Evolutionary conservation across 2,888 invertebrate genomes (phyloP).

Genomic region (Cephus rjabovi): DNA sequence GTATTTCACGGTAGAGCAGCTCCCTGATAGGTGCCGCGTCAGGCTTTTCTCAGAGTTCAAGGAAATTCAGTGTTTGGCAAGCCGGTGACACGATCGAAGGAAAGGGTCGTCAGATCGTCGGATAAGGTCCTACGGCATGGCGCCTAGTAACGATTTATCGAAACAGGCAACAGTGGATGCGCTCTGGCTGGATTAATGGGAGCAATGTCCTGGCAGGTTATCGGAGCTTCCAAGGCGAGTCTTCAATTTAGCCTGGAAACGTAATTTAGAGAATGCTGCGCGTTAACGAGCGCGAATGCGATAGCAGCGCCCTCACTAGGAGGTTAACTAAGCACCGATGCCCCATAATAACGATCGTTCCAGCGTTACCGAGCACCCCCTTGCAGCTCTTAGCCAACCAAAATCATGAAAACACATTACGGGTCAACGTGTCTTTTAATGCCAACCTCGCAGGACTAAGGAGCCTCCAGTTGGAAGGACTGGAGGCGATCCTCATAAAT

Average conservation of each 20-base stretch:
- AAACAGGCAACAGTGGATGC: no score
- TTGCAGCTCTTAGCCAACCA: not conserved
- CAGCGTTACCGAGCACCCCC: not conserved
- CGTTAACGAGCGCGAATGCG: conserved; percentile 7
- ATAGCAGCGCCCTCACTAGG: not conserved
- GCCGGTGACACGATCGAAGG: conserved; percentile 6
- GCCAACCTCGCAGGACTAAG: no score
- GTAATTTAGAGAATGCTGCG: not conserved
- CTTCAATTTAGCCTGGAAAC: not conserved
- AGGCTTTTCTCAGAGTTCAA: conserved; percentile 53
- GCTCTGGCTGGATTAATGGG: no score
- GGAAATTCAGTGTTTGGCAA: conserved; percentile 37
- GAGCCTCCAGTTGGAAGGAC: no score
- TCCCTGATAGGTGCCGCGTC: conserved; percentile 53
- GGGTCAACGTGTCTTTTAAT: no score
- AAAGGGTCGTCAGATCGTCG: no score
- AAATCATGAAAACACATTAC: no score
- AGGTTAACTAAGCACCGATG: not conserved
- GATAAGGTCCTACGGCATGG: no score
- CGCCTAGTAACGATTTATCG: no score
- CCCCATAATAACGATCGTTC: not conserved
- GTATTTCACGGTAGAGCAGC: conserved; percentile 53
- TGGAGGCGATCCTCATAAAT: no score
- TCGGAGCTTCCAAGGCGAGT: no score
- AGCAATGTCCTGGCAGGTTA: no score